Conservation (phyloP, 2,888 invertebrate species). For the Melipona beecheii region DNA sequence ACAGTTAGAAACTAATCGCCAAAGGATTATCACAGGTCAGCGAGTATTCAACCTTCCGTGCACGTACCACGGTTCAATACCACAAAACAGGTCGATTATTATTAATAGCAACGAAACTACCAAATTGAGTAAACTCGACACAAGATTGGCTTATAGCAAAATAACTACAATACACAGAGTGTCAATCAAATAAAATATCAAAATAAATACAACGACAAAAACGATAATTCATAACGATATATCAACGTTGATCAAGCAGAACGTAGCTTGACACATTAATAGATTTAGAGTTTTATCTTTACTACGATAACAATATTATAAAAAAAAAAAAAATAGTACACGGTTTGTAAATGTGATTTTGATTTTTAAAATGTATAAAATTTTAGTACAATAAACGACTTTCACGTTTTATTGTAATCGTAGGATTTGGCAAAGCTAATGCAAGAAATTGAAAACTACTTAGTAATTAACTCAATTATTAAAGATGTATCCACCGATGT, state of each 20-base stretch:
- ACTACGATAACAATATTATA: background rate
- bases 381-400: background rate
- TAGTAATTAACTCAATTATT: background rate
- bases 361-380: background rate
- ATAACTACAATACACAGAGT: background rate
- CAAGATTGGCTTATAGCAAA: constrained; percentile 3
- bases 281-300: background rate
- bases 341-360: background rate
- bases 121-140: constrained; percentile 48
- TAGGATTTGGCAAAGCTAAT: background rate
- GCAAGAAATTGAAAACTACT: background rate
- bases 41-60: constrained; percentile 78
- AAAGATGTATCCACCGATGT: background rate
- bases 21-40: constrained; percentile 79
- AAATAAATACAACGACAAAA: background rate
- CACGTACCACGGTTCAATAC: constrained; percentile 70
- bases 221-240: constrained; percentile 8
- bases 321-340: background rate
- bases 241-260: background rate
- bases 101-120: constrained; percentile 65
- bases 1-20: constrained; percentile 77
- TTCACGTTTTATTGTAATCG: background rate
- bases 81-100: constrained; percentile 68
- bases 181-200: background rate
- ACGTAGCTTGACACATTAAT: background rate